These are phyloP conservation scores for Heliconius sara DNA, from an alignment of 2,888 invertebrate genomes.

Conservation along the genomic window DNA sequence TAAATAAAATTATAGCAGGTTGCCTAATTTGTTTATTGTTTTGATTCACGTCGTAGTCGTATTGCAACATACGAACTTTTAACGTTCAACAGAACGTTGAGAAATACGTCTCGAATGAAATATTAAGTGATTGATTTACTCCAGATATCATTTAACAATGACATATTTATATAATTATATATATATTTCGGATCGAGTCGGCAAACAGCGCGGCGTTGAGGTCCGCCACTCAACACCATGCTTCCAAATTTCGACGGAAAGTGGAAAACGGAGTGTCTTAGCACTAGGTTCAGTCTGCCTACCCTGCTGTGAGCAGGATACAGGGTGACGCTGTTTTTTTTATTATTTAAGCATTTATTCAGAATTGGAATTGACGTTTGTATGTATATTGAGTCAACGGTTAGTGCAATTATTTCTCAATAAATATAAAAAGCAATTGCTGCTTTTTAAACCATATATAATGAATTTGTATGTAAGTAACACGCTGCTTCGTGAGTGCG, in stretches of 20 bases:
- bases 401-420: constrained; percentile 21
- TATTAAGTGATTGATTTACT: constrained; percentile 34
- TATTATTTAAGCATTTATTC: constrained; percentile 11
- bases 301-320: no score
- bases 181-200: no score
- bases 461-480: constrained; percentile 12
- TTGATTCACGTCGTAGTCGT: constrained; percentile 24
- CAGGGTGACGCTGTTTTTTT: no score
- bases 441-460: background rate
- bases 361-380: constrained; percentile 15
- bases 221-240: no score
- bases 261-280: no score
- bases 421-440: constrained; percentile 3
- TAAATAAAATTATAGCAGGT: constrained; percentile 14
- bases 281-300: no score
- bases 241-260: no score
- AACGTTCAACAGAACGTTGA: constrained; percentile 31
- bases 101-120: constrained; percentile 30
- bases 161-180: no score
- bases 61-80: constrained; percentile 29
- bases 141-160: constrained; percentile 22
- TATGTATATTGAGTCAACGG: constrained; percentile 21
- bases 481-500: background rate
- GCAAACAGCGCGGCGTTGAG: no score
- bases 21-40: constrained; percentile 31